Evolutionary conservation across 2,797 vertebrate genomes (phyloP), one percentile per base, ranked within the genome.

Genomic region (Morelia viridis): DNA sequence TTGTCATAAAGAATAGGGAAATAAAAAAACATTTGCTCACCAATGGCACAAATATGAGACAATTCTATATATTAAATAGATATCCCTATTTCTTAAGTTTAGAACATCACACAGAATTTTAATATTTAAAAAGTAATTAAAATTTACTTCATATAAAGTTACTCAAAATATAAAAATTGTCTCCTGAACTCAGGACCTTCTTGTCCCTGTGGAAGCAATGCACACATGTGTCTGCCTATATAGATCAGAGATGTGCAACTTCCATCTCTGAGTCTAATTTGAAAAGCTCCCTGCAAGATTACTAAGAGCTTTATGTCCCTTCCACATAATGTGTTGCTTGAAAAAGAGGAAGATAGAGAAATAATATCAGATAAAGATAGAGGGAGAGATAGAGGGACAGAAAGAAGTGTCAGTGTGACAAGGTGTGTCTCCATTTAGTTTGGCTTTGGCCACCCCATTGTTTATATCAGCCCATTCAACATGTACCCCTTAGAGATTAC

Each of bases 1-100:
- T 35, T 83, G 57, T 95, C 94, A n/a, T 61, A 35, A 64, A 91
- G 89, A 94, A 94, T 94, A 94, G 31, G 86, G 88, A 88, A 90
- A 61, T 91, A 95, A 15, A 89, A 89, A 90, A 85, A 89, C 53
- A 0, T 92, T 94, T 60, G 4, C 13, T 53, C 87, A 24, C 31
- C 26, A 92, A 89, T 91, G 76, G 35, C 46, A 90, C 85, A 31
- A 93, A 46, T 46, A 41, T 24, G 41, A 80, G 46, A 11, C 35
- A 24, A 80, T 24, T 15, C 61, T 28, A 2, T 31, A 31, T 35
- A 85, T 28, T 60, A 84, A 83, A 60, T n/a, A 28, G 76, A 85
- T 53, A 31, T 28, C n/a, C 26, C 9, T 58, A 8, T 71, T 89
- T 26, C 53, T 90, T 62, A 31, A 28, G 12, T 64, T 86, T n/a